Evolutionary conservation across 2,888 invertebrate species (phyloP), one percentile per base, ranked within the genome.

Genomic region (Plusia festucae): DNA sequence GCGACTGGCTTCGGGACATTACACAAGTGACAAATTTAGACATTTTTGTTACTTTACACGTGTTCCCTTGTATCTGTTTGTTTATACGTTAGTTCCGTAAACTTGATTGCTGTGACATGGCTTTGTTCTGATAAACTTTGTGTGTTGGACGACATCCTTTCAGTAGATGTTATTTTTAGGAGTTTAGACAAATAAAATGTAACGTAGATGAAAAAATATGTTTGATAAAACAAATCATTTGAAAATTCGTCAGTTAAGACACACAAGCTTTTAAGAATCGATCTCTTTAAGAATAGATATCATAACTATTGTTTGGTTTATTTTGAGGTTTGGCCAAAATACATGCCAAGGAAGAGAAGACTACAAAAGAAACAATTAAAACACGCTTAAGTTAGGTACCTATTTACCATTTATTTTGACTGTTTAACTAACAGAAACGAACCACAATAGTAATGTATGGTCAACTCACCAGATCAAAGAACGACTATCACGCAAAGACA

Each of bases 1-100:
- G 85, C 78, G 82, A 83, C 84, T 76, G 83, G 76, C 82, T 78
- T 82, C 85, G 85, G 85, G 88, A 89, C 88, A 87, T 87, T 88
- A 86, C 80, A 85, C 87, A 81, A 87, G 86, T 90, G 92, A 81
- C 81, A 81, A 81, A 79, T 79, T 82, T 81, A 81, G 78, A 77
- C 83, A 59, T 86, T 85, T 87, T 87, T 84, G 86, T 85, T 84
- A 79, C 80, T 59, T 73, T 76, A 83, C 84, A 86, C 82, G 78
- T 86, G 85, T 85, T 84, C 58, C 32, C 46, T 70, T 85, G 80
- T 83, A 72, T 78, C 79, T 67, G 51, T 68, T 73, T 79, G 76
- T 74, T 79, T 72, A 77, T 60, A 70, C 68, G 57, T 66, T 68
- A 64, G 76, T 81, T 72, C 67, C 57, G 67, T 76, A 68, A 69